These are phyloP conservation scores for Ceratina australensis DNA, from an alignment of 1,140 invertebrate species.

Conservation along the genomic window DNA sequence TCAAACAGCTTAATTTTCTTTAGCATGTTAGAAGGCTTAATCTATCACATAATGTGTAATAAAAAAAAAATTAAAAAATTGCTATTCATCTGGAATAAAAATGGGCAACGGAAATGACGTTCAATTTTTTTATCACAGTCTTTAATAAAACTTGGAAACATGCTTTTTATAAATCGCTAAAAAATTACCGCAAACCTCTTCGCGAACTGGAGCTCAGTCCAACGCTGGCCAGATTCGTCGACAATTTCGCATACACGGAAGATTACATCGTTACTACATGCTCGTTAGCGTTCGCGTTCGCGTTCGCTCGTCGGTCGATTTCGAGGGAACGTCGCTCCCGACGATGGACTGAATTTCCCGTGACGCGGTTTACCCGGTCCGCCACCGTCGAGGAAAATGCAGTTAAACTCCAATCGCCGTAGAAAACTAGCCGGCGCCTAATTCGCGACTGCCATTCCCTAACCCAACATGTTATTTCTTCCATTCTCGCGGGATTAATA, in stretches of 20 bases:
- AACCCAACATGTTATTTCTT: conserved; percentile 8
- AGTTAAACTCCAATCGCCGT: conserved; percentile 56
- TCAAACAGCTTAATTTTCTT: too few species aligned
- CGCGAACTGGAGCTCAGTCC: background rate
- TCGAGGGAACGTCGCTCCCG: conserved; percentile 22
- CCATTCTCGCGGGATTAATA: too few species aligned
- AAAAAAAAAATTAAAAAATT: too few species aligned
- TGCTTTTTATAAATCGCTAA: too few species aligned
- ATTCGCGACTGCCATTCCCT: conserved; percentile 25
- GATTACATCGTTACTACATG: background rate
- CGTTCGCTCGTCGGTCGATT: conserved; percentile 22
- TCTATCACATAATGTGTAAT: too few species aligned
- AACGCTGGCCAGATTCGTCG: background rate
- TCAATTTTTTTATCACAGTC: too few species aligned
- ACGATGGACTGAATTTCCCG: conserved; percentile 41
- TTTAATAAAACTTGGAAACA: too few species aligned
- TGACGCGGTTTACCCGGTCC: conserved; percentile 48
- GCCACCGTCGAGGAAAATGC: conserved; percentile 47
- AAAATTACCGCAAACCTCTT: background rate
- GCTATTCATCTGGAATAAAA: too few species aligned
- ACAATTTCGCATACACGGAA: background rate
- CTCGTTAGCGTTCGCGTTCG: conserved; percentile 13
- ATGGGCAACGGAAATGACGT: too few species aligned
- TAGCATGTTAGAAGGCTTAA: too few species aligned
- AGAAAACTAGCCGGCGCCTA: conserved; percentile 55